These are phyloP conservation scores for Rhinoderma darwinii DNA, from an alignment of 2,113 vertebrate species.

Conservation along the genomic window DNA sequence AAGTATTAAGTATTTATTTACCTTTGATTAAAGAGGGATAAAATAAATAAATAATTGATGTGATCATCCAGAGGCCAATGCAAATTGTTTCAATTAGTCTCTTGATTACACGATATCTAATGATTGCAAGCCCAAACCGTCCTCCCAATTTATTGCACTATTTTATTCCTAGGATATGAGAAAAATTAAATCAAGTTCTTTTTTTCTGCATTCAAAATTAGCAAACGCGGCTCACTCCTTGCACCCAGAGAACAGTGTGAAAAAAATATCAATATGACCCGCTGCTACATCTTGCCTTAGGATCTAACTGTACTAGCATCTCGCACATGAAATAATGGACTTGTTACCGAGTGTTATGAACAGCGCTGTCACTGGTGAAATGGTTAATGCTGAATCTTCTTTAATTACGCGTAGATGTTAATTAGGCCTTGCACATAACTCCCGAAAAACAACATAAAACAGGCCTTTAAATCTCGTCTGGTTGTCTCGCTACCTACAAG, in stretches of 20 bases:
- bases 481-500: slow-evolving; percentile 16
- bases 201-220: background rate
- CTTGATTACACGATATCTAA: slow-evolving; percentile 22
- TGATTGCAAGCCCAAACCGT: background rate
- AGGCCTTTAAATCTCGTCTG: slow-evolving; percentile 18
- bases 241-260: background rate
- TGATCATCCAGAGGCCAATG: background rate
- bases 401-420: slow-evolving; percentile 44
- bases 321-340: slow-evolving; percentile 17
- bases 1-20: slow-evolving; percentile 11
- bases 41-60: background rate
- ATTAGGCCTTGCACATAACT: slow-evolving; percentile 27
- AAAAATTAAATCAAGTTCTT: background rate
- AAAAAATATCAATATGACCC: slow-evolving; percentile 15
- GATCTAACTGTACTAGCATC: background rate
- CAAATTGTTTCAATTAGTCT: slow-evolving; percentile 23
- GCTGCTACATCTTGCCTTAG: slow-evolving; percentile 6
- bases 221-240: background rate
- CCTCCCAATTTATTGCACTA: slow-evolving; percentile 17
- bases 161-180: background rate
- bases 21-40: background rate
- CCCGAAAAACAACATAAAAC: slow-evolving; percentile 26
- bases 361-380: slow-evolving; percentile 29
- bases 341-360: slow-evolving; percentile 31
- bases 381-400: slow-evolving; percentile 4